Base-by-base conservation (phyloP, 2,888 invertebrate genomes). In the Hartigia nigra region DNA sequence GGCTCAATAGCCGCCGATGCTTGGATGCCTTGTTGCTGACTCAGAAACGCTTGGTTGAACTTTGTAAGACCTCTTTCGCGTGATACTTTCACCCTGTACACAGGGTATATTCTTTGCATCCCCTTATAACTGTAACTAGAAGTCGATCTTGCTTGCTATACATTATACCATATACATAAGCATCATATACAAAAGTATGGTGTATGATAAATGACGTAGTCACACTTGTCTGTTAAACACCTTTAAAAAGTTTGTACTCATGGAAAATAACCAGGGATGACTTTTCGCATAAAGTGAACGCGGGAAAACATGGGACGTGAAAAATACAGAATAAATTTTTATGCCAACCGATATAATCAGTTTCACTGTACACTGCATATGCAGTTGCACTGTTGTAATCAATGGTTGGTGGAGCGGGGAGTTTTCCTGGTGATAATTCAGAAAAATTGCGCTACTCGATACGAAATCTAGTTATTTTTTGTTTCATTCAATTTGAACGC, bases 1-100 rank as follows among this genome's bases (percentile, higher is more conserved):
- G 89, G 89, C 86, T 89, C 87, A 86, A 81, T 87, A 88, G 83
- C 75, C 82, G 83, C 83, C 84, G 86, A 89, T 87, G 85, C 77
- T 83, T 83, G 82, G 81, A 39, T 78, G 78, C 76, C 78, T 79
- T 81, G 79, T 82, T 82, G 82, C 77, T 78, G 80, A 80, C 82
- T 79, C 76, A 77, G 82, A 82, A 55, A 85, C 84, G 86, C 86
- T 86, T 84, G 83, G 80, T 74, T 85, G 82, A 55, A 81, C 74
- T 77, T 78, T 79, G 77, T 77, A 83, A 84, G 82, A 84, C 80
- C 84, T 83, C 81, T 82, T 70, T 70, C 31, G 31, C 14, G 31
- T 14, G 12, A 12, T 14, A 39, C 39, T 55, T 55, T 55, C 9
- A 55, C 23, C 23, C 23, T 23, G 55, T 55, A 9, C 23, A 55